Evolutionary conservation across 2,113 vertebrate species (phyloP).

Genomic region (Balaeniceps rex): DNA sequence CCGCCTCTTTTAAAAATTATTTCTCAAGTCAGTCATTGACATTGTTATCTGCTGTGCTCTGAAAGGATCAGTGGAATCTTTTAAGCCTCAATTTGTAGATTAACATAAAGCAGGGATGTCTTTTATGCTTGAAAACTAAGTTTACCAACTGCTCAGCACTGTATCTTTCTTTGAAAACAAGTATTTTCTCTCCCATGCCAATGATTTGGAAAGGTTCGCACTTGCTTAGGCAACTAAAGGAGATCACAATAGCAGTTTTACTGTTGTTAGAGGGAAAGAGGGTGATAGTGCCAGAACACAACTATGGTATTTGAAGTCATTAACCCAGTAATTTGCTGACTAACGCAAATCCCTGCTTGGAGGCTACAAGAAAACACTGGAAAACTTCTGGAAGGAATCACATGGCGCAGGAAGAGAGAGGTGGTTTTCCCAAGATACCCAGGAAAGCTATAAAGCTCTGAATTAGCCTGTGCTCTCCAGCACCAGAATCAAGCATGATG

Average conservation of each 20-base stretch:
- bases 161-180: neutral
- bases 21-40: neutral
- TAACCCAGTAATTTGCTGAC: neutral
- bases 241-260: neutral
- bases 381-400: slow-evolving; percentile 48
- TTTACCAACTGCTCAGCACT: neutral
- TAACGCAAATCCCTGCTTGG: neutral
- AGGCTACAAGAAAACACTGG: neutral
- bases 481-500: neutral
- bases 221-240: neutral
- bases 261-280: neutral
- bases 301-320: neutral
- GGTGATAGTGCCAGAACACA: neutral
- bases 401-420: neutral
- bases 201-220: neutral
- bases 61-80: neutral
- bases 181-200: neutral
- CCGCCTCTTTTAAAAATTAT: neutral
- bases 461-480: neutral
- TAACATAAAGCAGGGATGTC: neutral
- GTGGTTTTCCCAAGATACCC: slow-evolving; percentile 25
- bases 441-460: neutral
- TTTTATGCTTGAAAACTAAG: neutral
- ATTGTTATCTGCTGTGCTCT: neutral
- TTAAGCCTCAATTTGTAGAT: neutral